Evolutionary conservation across 2,888 invertebrate genomes (phyloP), one percentile per base, ranked within the genome.

Genomic region (Meiosimyza decipiens): DNA sequence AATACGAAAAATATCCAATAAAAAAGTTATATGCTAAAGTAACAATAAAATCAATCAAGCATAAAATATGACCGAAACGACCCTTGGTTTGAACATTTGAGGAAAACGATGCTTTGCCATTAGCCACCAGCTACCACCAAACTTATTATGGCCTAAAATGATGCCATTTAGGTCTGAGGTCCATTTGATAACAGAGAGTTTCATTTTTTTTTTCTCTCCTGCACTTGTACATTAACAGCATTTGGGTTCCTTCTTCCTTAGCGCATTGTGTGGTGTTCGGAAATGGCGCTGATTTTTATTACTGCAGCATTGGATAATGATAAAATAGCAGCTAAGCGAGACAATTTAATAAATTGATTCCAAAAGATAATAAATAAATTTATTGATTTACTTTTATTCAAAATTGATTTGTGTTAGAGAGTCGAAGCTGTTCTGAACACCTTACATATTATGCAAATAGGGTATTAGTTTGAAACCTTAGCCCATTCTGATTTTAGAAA

Each of bases 21-120:
- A 60, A 60, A 73, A 75, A 73, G 76, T 74, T 77, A 74, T 75
- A 74, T 77, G 76, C 75, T 71, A 76, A 75, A 75, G 74, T 71
- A 73, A 72, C 77, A 74, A 79, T 80, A 78, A 80, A 80, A 80
- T 80, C 81, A 79, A 81, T 81, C 81, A 81, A 76, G 79, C 77
- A 78, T 81, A 79, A 80, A 80, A 79, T 81, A 81, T 81, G 79
- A 62, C 15, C 28, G 15, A 22, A 28, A 60, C 57, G 47, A 68
- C 57, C 47, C 50, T 64, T 11, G 7, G 18, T 64, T 28, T 33
- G n/a, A 11, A 2, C 16, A 16, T 52, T 15, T 68, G 33, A 60
- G 33, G 60, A 6, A 28, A 60, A 33, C 40, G 60, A 57, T 57
- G 55, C 55, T 22, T 18, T 12, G 13, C 57, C 57, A 13, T 18